Evolutionary conservation across 2,113 vertebrate species (phyloP).

Genomic region (Cepphus grylle): DNA sequence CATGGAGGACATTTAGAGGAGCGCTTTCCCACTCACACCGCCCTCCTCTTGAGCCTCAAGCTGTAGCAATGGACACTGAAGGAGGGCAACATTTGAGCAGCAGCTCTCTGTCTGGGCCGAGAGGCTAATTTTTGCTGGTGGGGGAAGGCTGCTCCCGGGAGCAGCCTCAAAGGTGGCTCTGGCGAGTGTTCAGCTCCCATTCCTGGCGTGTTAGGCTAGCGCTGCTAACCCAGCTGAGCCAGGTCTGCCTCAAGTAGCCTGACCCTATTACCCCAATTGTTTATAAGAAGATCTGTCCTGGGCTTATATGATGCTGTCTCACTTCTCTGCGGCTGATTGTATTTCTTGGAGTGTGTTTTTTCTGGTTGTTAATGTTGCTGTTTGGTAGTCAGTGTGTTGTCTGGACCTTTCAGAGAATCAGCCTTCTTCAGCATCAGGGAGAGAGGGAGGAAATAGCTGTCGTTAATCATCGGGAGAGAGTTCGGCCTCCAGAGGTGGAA

Average conservation of each 20-base stretch:
- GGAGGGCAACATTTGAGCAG: background rate
- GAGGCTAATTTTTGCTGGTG: background rate
- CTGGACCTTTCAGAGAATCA: background rate
- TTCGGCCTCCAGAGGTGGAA: background rate
- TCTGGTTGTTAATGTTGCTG: background rate
- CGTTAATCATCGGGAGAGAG: conserved; percentile 6
- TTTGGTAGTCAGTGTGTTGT: background rate
- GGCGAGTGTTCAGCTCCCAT: background rate
- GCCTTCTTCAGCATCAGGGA: background rate
- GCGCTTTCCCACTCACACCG: background rate
- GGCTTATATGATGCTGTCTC: background rate
- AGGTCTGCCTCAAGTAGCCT: background rate
- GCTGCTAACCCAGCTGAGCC: background rate
- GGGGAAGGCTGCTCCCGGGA: background rate
- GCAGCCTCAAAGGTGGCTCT: background rate
- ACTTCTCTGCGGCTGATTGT: background rate
- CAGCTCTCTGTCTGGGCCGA: background rate
- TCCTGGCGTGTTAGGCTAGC: background rate
- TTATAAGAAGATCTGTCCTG: background rate
- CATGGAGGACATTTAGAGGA: fast-evolving
- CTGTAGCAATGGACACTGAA: background rate
- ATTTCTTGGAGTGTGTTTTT: background rate
- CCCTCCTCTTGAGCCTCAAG: background rate
- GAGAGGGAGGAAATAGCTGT: conserved; percentile 27
- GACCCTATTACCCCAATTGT: background rate